Conservation (phyloP, 2,113 vertebrate genomes). For the Ciconia boyciana region DNA sequence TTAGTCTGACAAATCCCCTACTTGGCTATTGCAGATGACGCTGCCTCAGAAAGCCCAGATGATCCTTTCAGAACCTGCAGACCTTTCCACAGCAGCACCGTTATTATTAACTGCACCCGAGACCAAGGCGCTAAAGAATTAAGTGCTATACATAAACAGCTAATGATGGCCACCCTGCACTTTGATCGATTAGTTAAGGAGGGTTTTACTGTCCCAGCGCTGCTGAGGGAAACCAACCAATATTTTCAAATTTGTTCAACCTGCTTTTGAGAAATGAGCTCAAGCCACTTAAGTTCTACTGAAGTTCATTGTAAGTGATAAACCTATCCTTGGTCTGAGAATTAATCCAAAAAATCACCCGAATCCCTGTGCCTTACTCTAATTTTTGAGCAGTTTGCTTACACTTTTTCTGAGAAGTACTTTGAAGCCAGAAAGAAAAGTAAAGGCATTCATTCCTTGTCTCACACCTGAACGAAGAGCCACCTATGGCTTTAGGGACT, state of each 20-base stretch:
- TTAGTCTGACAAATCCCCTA: background rate
- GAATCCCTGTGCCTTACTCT: background rate
- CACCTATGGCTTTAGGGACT: background rate
- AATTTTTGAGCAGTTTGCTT: background rate
- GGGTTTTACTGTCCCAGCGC: rapidly evolving
- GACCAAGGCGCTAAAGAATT: background rate
- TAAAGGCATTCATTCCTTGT: background rate
- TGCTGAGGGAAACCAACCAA: background rate
- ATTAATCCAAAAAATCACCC: background rate
- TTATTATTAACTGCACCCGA: background rate
- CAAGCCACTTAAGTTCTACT: background rate
- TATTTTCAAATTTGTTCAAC: background rate
- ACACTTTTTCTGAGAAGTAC: background rate
- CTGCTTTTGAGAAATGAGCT: background rate
- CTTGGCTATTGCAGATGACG: background rate
- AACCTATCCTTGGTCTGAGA: background rate
- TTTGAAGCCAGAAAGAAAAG: background rate
- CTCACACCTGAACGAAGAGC: background rate
- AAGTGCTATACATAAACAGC: background rate
- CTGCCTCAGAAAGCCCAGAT: background rate
- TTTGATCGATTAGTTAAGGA: background rate
- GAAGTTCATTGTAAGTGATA: background rate
- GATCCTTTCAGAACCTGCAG: background rate
- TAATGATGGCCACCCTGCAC: background rate
- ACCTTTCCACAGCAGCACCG: background rate